Percentiles rank a stretch among this genome's conserved stretches.
Conservation (phyloP, 2,888 invertebrate genomes). For the Malachius bipustulatus region DNA sequence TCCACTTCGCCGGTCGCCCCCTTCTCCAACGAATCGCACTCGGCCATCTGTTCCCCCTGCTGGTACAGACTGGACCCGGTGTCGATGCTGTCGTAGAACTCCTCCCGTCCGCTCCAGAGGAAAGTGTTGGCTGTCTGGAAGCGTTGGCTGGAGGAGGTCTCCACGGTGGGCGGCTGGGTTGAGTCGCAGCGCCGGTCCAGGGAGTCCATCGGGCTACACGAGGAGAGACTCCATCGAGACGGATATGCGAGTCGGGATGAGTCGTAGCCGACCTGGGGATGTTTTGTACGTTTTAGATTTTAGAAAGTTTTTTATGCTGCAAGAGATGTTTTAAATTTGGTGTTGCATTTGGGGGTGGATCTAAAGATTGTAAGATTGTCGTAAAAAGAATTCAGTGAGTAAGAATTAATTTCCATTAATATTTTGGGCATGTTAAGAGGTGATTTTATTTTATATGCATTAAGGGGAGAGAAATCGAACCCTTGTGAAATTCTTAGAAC, state of each 20-base stretch:
- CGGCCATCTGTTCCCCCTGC: constrained; percentile 43
- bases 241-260: constrained; percentile 33
- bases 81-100: constrained; percentile 60
- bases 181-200: constrained; percentile 36
- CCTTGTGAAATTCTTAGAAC: no score
- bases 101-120: constrained; percentile 39
- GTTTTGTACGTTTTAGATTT: no score
- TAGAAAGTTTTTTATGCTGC: no score
- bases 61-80: constrained; percentile 40
- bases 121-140: constrained; percentile 42
- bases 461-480: no score
- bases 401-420: no score
- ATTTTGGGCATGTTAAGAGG: no score
- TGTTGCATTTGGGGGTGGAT: no score
- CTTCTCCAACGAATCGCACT: constrained; percentile 47
- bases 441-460: no score
- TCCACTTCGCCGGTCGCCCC: no score
- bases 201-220: constrained; percentile 38
- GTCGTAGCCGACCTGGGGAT: constrained; percentile 27
- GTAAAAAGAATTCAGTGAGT: no score
- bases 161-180: constrained; percentile 28
- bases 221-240: constrained; percentile 38
- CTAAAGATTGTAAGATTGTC: no score
- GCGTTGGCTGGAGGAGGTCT: constrained; percentile 26
- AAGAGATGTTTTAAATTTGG: no score